These are phyloP conservation scores for Whitmania pigra DNA, from an alignment of 1,140 invertebrate species.

Conservation along the genomic window DNA sequence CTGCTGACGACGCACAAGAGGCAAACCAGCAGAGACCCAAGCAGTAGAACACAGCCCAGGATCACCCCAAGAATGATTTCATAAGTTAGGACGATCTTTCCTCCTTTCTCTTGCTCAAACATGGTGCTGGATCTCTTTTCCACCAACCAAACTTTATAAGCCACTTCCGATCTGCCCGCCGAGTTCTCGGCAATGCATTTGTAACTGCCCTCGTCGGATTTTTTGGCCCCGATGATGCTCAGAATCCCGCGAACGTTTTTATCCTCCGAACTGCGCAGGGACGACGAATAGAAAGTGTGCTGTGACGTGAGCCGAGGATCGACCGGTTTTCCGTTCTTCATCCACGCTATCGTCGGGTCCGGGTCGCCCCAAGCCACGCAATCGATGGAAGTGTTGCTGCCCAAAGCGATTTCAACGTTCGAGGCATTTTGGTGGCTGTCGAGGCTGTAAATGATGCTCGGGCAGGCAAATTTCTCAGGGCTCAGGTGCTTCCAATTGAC, in stretches of 20 bases:
- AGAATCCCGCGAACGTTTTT: conserved; percentile 13
- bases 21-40: not conserved
- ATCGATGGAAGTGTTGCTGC: conserved; percentile 20
- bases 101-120: not conserved
- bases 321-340: not conserved
- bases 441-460: conserved; percentile 10
- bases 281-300: not conserved
- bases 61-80: conserved; percentile 13
- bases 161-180: conserved; percentile 27
- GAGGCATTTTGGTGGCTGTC: conserved; percentile 12
- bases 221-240: conserved; percentile 9
- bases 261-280: not conserved
- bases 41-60: not conserved
- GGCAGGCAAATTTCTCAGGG: conserved; percentile 20
- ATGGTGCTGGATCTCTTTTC: conserved; percentile 24
- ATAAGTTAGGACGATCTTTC: not conserved
- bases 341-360: conserved; percentile 18
- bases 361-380: conserved; percentile 24
- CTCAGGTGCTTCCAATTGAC: conserved; percentile 17
- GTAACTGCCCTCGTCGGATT: conserved; percentile 26
- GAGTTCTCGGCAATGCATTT: conserved; percentile 32
- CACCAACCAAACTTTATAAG: conserved; percentile 29
- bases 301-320: not conserved
- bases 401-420: conserved; percentile 11
- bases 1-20: conserved; percentile 13